Evolutionary conservation across 2,797 vertebrate species (phyloP).

Genomic region (Tapera naevia): DNA sequence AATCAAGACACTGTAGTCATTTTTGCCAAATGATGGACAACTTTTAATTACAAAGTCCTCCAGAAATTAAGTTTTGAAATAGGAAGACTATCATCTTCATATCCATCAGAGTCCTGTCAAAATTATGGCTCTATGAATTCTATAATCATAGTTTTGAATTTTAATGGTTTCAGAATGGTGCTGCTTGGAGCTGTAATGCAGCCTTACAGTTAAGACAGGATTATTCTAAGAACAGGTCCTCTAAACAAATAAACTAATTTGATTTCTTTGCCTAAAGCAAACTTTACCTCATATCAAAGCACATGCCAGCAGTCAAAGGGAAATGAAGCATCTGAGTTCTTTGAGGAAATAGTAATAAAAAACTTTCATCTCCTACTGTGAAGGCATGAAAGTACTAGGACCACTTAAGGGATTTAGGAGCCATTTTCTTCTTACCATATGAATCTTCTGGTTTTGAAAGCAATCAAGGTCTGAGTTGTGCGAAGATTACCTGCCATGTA

Average conservation of each 20-base stretch:
- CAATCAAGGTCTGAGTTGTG: fast-evolving
- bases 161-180: neutral
- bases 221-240: neutral
- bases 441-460: neutral
- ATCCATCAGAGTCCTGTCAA: neutral
- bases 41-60: neutral
- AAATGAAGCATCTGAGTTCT: neutral
- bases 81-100: neutral
- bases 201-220: neutral
- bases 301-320: neutral
- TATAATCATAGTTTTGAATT: neutral
- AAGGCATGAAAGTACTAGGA: neutral
- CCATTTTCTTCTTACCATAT: neutral
- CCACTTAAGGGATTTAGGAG: neutral
- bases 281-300: neutral
- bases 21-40: neutral
- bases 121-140: neutral
- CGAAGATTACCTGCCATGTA: neutral
- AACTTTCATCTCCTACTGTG: neutral
- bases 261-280: neutral
- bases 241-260: neutral
- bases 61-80: neutral
- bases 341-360: neutral
- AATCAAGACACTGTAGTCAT: neutral
- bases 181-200: neutral